Percentiles rank a stretch among this genome's conserved stretches.
Evolutionary conservation across 2,888 invertebrate species (phyloP).

Genomic region (Pomacea canaliculata): DNA sequence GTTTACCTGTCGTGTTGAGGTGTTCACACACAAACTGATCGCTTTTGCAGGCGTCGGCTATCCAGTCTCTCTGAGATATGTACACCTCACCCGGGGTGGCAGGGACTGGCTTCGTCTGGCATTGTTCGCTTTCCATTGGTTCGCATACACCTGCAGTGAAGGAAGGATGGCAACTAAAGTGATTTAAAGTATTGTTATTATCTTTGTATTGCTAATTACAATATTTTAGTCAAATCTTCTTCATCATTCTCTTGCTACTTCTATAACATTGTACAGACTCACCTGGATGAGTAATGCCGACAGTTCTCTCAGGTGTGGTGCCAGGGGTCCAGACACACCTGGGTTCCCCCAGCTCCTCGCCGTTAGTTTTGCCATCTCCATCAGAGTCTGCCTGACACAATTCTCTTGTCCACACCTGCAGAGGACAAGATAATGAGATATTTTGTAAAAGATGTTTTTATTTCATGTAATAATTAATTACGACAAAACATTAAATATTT

Average conservation of each 20-base stretch:
- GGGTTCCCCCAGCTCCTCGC: slow-evolving; percentile 27
- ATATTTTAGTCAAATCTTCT: too few species aligned
- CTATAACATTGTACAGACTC: too few species aligned
- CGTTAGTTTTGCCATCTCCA: slow-evolving; percentile 27
- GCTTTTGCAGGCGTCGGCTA: not conserved
- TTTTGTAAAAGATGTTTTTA: too few species aligned
- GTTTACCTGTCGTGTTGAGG: slow-evolving; percentile 6
- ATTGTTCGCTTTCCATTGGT: not conserved
- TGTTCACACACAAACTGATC: slow-evolving; percentile 7
- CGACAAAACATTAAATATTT: too few species aligned
- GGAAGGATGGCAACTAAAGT: not conserved
- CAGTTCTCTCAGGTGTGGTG: slow-evolving; percentile 1
- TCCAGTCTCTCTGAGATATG: slow-evolving; percentile 1
- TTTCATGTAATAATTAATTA: too few species aligned
- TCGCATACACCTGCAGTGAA: slow-evolving; percentile 11
- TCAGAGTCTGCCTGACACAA: slow-evolving; percentile 28
- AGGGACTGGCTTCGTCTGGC: not conserved
- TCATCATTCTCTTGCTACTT: too few species aligned
- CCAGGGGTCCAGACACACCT: slow-evolving; percentile 18
- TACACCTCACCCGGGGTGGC: not conserved
- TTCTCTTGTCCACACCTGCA: slow-evolving; percentile 13
- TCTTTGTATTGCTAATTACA: too few species aligned
- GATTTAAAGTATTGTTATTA: too few species aligned
- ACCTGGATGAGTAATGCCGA: slow-evolving; percentile 27
- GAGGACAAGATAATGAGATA: too few species aligned